A percentile compares a stretch with the other conserved stretches of the same genome.
These are phyloP conservation scores for Poecilia wingei DNA, from an alignment of 2,797 vertebrate species.

Conservation along the genomic window DNA sequence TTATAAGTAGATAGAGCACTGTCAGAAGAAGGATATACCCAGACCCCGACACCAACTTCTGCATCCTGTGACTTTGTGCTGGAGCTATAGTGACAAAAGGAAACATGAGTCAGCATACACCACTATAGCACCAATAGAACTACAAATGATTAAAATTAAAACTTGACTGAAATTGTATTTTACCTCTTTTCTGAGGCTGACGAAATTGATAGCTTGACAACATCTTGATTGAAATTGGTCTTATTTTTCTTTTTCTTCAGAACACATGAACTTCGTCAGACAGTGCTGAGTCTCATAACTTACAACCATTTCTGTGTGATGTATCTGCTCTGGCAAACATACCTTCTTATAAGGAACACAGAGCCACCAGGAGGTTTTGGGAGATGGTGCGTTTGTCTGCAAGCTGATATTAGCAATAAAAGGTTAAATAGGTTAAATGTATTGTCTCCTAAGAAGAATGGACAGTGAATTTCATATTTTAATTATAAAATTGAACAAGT, in stretches of 20 bases:
- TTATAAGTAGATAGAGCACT: not conserved
- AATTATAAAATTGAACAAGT: not conserved
- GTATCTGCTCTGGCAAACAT: not conserved
- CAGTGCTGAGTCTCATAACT: not conserved
- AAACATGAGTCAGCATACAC: not conserved
- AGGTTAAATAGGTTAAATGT: not conserved
- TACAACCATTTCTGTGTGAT: not conserved
- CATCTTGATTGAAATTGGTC: not conserved
- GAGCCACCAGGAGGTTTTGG: conserved; percentile 1
- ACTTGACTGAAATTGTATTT: not conserved
- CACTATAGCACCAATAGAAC: not conserved
- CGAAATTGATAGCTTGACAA: not conserved
- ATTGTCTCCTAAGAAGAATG: not conserved
- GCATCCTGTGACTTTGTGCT: not conserved
- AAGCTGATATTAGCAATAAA: not conserved
- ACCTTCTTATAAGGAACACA: not conserved
- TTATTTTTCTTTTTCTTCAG: not conserved
- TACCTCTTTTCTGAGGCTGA: not conserved
- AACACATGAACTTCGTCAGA: not conserved
- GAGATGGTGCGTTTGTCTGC: not conserved
- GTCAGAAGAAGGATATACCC: not conserved
- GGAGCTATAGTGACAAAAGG: not conserved
- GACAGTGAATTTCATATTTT: not conserved
- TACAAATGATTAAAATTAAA: not conserved
- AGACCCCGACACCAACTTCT: not conserved